Evolutionary conservation across 2,888 invertebrate species (phyloP).

Genomic region (Sinhomidia bicolor): DNA sequence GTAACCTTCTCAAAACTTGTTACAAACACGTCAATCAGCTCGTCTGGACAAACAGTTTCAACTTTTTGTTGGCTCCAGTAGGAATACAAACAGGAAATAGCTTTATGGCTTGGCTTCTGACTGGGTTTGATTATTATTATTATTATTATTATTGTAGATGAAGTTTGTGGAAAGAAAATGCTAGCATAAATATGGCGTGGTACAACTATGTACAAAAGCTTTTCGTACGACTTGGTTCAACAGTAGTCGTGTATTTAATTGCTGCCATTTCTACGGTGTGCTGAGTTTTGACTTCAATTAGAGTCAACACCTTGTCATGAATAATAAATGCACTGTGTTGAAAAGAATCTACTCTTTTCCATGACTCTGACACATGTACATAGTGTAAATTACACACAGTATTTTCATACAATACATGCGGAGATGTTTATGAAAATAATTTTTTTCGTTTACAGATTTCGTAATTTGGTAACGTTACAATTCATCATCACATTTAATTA

Average conservation of each 20-base stretch:
- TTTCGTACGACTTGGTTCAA: background rate
- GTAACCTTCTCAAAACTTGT: too few relatives aligned
- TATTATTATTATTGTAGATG: too few relatives aligned
- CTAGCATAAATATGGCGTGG: background rate
- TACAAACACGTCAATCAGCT: background rate
- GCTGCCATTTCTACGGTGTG: background rate
- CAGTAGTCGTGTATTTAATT: background rate
- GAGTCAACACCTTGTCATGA: background rate
- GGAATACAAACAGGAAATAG: conserved; percentile 10
- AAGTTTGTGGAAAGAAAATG: background rate
- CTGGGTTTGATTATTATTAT: background rate
- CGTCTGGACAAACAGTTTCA: background rate
- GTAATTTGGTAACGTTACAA: background rate
- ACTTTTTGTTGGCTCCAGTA: background rate
- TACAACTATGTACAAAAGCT: background rate
- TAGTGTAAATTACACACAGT: background rate
- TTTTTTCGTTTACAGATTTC: background rate
- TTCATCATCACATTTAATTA: background rate
- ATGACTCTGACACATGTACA: too few relatives aligned
- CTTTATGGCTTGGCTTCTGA: background rate
- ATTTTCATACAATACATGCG: background rate
- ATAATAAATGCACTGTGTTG: background rate
- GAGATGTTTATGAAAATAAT: background rate
- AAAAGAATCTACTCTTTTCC: background rate
- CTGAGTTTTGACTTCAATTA: background rate